Percentiles rank a stretch among this genome's conserved stretches.
These are phyloP conservation scores for Muscina levida DNA, from an alignment of 2,888 invertebrate genomes.

Conservation along the genomic window DNA sequence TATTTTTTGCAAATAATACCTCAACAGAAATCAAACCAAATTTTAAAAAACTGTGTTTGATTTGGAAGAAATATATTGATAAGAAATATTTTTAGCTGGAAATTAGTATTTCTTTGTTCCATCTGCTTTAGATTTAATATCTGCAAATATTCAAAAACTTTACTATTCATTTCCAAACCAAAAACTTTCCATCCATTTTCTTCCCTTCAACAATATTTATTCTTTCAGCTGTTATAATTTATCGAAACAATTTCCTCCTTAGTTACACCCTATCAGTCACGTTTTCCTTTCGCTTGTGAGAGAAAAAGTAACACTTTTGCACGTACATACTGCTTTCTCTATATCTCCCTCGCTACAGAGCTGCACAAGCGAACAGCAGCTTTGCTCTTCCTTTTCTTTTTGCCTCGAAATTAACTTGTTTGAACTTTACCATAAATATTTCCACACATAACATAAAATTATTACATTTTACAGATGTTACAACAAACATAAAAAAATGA, in stretches of 20 bases:
- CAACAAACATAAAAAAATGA: conserved; percentile 34
- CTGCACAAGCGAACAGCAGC: not conserved
- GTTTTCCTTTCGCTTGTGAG: not conserved
- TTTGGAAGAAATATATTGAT: too few relatives aligned
- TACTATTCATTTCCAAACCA: too few relatives aligned
- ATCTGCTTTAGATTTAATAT: too few relatives aligned
- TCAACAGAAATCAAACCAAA: too few relatives aligned
- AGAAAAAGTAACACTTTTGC: not conserved
- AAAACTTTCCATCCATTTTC: too few relatives aligned
- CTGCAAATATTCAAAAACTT: too few relatives aligned
- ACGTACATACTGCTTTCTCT: not conserved
- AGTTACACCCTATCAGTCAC: not conserved
- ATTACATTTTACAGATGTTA: conserved; percentile 62
- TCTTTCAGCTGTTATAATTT: conserved; percentile 5
- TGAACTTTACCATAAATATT: conserved; percentile 61
- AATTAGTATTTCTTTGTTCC: too few relatives aligned
- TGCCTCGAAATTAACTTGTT: conserved; percentile 63
- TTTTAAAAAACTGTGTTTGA: too few relatives aligned
- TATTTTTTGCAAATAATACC: too few relatives aligned
- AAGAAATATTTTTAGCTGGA: too few relatives aligned
- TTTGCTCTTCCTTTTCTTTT: too few relatives aligned
- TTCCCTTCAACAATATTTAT: too few relatives aligned
- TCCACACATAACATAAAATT: conserved; percentile 55
- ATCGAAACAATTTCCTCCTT: not conserved
- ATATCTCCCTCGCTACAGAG: not conserved